Percentiles rank a stretch among this genome's conserved stretches.
phyloP scores from a whole-genome alignment of 2,797 vertebrate genomes.

The Aulostomus chinensis region DNA sequence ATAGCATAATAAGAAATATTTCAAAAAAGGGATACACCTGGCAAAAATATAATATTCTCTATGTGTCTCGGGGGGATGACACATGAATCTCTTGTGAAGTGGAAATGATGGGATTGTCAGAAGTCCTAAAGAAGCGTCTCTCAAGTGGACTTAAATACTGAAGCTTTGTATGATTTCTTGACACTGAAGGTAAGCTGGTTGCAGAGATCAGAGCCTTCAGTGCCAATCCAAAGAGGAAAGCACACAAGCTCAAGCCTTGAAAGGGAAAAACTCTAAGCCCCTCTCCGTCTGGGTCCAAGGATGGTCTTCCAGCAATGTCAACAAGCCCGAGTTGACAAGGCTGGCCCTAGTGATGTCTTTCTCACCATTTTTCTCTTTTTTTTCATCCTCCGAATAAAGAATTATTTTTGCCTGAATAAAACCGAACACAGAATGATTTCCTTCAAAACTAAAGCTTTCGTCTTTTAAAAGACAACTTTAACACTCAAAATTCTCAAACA shows the following conservation, averaged over 20 bases:
- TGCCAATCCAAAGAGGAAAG: conserved; percentile 2
- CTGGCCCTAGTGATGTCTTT: conserved; percentile 21
- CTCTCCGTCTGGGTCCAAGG: conserved; percentile 59
- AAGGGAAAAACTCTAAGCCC: conserved; percentile 57
- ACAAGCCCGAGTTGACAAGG: conserved; percentile 33
- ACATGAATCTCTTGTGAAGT: too few species aligned
- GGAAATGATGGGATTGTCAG: too few species aligned
- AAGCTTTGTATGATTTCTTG: conserved; percentile 33
- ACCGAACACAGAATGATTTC: conserved; percentile 30
- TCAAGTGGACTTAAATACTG: conserved; percentile 27
- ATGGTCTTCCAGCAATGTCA: conserved; percentile 12
- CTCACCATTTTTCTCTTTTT: conserved; percentile 2
- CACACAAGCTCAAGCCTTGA: conserved; percentile 32
- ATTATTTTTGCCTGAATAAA: conserved; percentile 41
- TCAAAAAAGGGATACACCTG: too few species aligned
- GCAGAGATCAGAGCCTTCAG: conserved; percentile 47
- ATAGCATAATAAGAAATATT: too few species aligned
- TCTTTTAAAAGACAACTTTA: conserved; percentile 38
- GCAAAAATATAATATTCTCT: too few species aligned
- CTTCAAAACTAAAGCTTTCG: conserved; percentile 23
- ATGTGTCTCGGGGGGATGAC: too few species aligned
- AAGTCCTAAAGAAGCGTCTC: conserved; percentile 12
- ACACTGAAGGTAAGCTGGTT: conserved; percentile 34
- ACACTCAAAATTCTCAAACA: conserved; percentile 33
- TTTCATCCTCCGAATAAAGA: conserved; percentile 20